Conservation (phyloP, 37 sponge, comb jelly and placozoan genomes). For the Hexactinellida sp. region DNA sequence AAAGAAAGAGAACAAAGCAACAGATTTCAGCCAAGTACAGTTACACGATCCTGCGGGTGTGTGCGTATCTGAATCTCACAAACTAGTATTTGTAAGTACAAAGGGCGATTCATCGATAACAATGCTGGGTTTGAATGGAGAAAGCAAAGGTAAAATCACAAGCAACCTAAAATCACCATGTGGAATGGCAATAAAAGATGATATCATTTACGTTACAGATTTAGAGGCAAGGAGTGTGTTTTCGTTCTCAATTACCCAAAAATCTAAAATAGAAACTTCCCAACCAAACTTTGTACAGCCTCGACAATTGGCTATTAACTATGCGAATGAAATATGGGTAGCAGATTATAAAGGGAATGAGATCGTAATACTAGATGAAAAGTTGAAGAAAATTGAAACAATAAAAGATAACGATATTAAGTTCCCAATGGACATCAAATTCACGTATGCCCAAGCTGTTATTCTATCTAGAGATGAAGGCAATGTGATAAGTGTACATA, state of each 20-base stretch:
- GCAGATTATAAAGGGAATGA: background rate
- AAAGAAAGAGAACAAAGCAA: too few relatives aligned
- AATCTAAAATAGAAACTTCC: too few relatives aligned
- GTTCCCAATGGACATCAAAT: background rate
- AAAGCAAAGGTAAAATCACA: background rate
- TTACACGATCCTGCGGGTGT: too few relatives aligned
- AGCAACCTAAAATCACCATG: background rate
- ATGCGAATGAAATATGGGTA: background rate
- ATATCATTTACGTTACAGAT: background rate
- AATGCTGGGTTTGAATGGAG: background rate
- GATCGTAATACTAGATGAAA: background rate
- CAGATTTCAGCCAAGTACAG: too few relatives aligned
- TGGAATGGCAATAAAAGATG: background rate
- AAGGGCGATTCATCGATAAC: background rate
- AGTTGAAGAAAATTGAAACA: background rate
- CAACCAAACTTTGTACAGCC: too few relatives aligned
- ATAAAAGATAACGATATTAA: background rate
- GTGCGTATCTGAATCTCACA: background rate
- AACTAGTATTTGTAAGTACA: background rate
- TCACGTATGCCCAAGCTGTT: background rate
- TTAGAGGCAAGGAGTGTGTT: too few relatives aligned
- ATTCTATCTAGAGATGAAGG: background rate
- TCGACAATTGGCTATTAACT: background rate
- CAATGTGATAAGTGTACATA: background rate
- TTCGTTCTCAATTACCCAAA: too few relatives aligned